Conservation (phyloP, 2,888 invertebrate genomes). For the Muscina levida region DNA sequence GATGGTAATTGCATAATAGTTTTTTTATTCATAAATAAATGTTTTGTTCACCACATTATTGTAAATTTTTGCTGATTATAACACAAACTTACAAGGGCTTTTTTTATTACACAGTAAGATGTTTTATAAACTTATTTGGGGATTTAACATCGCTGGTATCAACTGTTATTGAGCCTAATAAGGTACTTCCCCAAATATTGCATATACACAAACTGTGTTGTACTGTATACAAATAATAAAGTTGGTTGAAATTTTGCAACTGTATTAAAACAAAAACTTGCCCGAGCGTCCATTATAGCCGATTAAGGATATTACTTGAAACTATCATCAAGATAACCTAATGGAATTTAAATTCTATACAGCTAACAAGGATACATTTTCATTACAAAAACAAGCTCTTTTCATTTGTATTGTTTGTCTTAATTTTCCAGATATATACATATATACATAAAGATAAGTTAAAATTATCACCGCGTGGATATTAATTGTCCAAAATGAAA, state of each 20-base stretch:
- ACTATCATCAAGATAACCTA: background rate
- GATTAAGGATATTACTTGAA: constrained; percentile 16
- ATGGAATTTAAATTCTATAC: constrained; percentile 5
- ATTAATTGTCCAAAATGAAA: background rate
- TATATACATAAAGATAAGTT: constrained; percentile 55
- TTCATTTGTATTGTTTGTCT: constrained; percentile 66
- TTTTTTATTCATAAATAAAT: background rate
- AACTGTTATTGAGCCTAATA: too few relatives aligned
- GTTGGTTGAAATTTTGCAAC: background rate
- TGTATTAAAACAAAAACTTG: constrained; percentile 1
- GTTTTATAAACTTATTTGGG: background rate
- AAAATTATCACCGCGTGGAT: constrained; percentile 42
- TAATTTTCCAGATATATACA: constrained; percentile 55
- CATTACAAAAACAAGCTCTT: constrained; percentile 47
- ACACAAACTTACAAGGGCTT: background rate
- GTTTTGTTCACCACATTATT: constrained; percentile 4
- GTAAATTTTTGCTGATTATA: constrained; percentile 17
- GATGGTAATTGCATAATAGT: constrained; percentile 31
- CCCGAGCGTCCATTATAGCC: constrained; percentile 11
- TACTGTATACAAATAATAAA: too few relatives aligned
- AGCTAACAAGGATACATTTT: background rate
- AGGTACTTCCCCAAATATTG: too few relatives aligned
- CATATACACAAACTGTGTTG: too few relatives aligned
- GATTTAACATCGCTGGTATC: too few relatives aligned
- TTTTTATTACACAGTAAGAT: background rate